Evolutionary conservation across 1,140 invertebrate genomes (phyloP), one percentile per base, ranked within the genome.

Genomic region (Pseudomyrmex pallidus): DNA sequence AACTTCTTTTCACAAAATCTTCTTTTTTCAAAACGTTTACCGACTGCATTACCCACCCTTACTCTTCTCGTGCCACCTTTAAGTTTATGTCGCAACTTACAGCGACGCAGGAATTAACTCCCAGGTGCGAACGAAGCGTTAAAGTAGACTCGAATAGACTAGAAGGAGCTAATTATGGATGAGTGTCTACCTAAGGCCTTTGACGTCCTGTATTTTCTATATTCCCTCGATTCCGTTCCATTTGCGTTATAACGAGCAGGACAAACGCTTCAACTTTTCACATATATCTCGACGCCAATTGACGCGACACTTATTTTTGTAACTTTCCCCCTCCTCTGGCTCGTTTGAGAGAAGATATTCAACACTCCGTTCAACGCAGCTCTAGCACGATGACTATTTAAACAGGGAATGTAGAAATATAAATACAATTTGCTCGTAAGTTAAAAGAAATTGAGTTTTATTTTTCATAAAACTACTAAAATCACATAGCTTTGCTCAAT

Each of bases 261-360:
- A 70, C 64, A 35, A 72, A 70, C 54, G 46, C 20, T 35, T 7
- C 56, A 80, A 80, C 66, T 80, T 80, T 72, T 72, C 46, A 44
- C 62, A 54, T 77, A 20, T 17, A 80, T 54, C 59, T 61, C 20
- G 54, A 80, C 44, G 52, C 64, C 44, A 70, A 78, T 70, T 78
- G 52, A 78, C 76, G 66, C 66, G 54, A 80, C 70, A 78, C 15
- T 80, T 80, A 80, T 80, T 72, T 80, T 80, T 80, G 54, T 66
- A 72, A 50, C n/a, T 80, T 70, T 48, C 17, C n/a, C 10, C 44
- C 22, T 70, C 59, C 46, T 59, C 9, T 22, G 52, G 8, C 22
- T 5, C 15, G 20, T 50, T 70, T 35, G 13, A 20, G 8, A 0
- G 15, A 68, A 12, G 64, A 54, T 54, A 5, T 15, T 25, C 44